Base-by-base conservation (phyloP, 2,888 invertebrate genomes). In the Pristionchus arcanus region DNA sequence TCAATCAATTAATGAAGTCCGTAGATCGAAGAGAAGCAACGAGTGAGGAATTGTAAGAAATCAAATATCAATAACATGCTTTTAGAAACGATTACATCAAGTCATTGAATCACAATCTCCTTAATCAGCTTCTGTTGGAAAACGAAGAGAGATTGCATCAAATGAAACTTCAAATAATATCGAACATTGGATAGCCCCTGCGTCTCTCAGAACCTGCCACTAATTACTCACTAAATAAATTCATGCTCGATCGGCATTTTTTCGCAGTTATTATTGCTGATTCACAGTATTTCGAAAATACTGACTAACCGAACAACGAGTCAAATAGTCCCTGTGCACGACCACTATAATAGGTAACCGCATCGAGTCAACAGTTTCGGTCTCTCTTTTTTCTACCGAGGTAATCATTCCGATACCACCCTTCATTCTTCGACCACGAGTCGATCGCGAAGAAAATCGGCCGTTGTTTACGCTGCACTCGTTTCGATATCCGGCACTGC, bases 331-430 rank as follows among this genome's bases (percentile, higher is more conserved):
- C 31, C 16, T 71, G 31, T 31, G 28, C 68, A 19, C 68, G 0
- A 2, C 16, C 3, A 1, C 25, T 25, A 66, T 66, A 28, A 66
- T 13, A 19, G 31, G 16, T 15, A 15, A 7, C 31, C 31, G 13
- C 16, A 7, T 34, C 68, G 16, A 5, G 68, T 71, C 68, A 71
- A 71, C 68, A 71, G 28, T 71, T 34, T 71, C 68, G 68, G 7
- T 63, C 31, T 71, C 34, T 63, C 63, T n/a, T 63, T 63, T n/a
- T 63, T n/a, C 55, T 25, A 7, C 21, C 63, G 63, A 19, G 4
- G 63, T 63, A 63, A 63, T 63, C 63, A 63, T 63, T 63, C 63
- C 63, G 63, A 63, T 63, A n/a, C 63, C 63, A 63, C 11, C 63
- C 7, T 63, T 11, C 63, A n/a, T 63, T 63, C n/a, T 63, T n/a